Base-by-base conservation (phyloP, 2,797 vertebrate genomes). In the Anguilla pacifica region DNA sequence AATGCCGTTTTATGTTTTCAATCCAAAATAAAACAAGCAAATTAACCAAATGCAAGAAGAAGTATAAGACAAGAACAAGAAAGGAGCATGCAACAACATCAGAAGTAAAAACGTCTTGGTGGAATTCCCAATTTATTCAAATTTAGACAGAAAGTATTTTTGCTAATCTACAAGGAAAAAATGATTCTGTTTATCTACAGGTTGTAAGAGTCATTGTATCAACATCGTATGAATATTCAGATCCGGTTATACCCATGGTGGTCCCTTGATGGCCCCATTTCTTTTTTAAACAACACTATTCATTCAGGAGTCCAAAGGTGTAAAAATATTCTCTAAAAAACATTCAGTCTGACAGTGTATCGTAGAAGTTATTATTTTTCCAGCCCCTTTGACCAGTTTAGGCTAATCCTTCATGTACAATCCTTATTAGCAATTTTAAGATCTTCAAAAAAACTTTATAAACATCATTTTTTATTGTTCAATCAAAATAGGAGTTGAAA, bases 321-420 rank as follows among this genome's bases (percentile, higher is more conserved):
- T 39, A 77, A 35, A 84, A 87, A 87, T 25, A 87, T 28, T 35
- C 28, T 15, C n/a, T 86, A 83, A 88, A 85, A 86, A 88, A 83
- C 57, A 88, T 85, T 64, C 49, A 79, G 51, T 85, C 19, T 43
- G 31, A 59, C 72, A 39, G 87, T 85, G 39, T 81, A 74, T 61
- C 46, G 43, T 86, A 86, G 46, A 88, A 79, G 53, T 35, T n/a
- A 31, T 11, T 83, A 59, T 53, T 22, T 25, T 55, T 55, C 51
- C n/a, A 53, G 9, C 51, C 25, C 57, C 6, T 39, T 28, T 13
- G 28, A 77, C 59, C 19, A 19, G 13, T 1, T 35, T 77, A 35
- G 72, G 31, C 72, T 77, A 77, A 35, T 49, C 84, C 49, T 28
- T 74, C 67, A 49, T 51, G 46, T 83, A 19, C 3, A 43, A 51